These are phyloP conservation scores for Lontra canadensis DNA, from an alignment of 2,113 vertebrate genomes.

Conservation along the genomic window DNA sequence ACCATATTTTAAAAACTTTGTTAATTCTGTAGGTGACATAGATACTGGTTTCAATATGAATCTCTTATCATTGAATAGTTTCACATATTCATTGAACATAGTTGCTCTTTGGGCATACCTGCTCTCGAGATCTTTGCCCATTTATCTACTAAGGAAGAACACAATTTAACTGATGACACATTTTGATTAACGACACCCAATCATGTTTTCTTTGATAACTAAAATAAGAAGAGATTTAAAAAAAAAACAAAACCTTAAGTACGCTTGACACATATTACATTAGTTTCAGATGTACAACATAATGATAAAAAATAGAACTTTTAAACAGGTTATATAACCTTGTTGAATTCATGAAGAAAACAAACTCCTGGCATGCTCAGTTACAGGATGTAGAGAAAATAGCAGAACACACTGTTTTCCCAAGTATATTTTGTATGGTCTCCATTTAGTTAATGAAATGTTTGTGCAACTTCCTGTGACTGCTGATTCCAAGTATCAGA, in stretches of 20 bases:
- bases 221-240: neutral
- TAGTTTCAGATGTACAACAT: neutral
- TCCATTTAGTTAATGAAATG: neutral
- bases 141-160: neutral
- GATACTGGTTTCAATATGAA: neutral
- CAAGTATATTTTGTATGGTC: neutral
- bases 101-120: neutral
- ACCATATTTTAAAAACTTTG: neutral
- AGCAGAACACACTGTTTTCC: neutral
- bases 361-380: neutral
- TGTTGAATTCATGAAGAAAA: constrained; percentile 31
- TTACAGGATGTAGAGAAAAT: neutral
- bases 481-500: neutral
- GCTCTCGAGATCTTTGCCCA: neutral
- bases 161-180: neutral
- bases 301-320: neutral
- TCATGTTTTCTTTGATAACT: neutral
- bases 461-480: neutral
- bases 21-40: neutral
- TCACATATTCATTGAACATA: neutral
- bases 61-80: neutral
- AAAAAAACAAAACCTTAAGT: neutral
- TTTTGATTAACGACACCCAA: neutral
- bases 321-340: neutral
- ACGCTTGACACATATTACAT: neutral